Percentiles rank a stretch among this genome's conserved stretches.
Evolutionary conservation across 2,888 invertebrate genomes (phyloP).

Genomic region (Stenodera caucasica): DNA sequence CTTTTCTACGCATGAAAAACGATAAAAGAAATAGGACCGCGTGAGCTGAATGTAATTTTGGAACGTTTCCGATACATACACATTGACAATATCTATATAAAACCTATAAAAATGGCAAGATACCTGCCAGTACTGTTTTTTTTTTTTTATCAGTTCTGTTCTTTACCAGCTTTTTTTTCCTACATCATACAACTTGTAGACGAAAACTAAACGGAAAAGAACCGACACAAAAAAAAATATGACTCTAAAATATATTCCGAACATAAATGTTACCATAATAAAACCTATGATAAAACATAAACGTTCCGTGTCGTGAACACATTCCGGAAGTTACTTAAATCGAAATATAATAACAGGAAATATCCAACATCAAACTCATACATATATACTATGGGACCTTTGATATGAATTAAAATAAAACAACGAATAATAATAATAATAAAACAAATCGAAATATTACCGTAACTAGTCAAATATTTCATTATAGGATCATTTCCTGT

Average conservation of each 20-base stretch:
- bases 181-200: too few relatives aligned
- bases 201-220: neutral
- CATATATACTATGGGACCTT: neutral
- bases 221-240: constrained; percentile 2
- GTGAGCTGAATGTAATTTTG: constrained; percentile 36
- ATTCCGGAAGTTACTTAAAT: neutral
- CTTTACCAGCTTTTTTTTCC: neutral
- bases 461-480: neutral
- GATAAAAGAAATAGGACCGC: constrained; percentile 43
- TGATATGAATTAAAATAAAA: neutral
- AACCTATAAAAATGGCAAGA: constrained; percentile 38
- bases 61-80: constrained; percentile 38
- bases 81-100: constrained; percentile 42
- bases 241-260: neutral
- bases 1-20: constrained; percentile 41
- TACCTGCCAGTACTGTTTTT: constrained; percentile 30
- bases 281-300: neutral
- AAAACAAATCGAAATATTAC: too few relatives aligned
- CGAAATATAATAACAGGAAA: neutral
- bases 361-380: neutral
- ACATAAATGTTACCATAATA: neutral
- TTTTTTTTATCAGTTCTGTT: neutral
- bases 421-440: too few relatives aligned
- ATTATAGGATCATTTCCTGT: neutral
- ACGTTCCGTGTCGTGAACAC: neutral